These are phyloP conservation scores for Drosophila yooni DNA, from an alignment of 2,888 invertebrate species.

Conservation along the genomic window DNA sequence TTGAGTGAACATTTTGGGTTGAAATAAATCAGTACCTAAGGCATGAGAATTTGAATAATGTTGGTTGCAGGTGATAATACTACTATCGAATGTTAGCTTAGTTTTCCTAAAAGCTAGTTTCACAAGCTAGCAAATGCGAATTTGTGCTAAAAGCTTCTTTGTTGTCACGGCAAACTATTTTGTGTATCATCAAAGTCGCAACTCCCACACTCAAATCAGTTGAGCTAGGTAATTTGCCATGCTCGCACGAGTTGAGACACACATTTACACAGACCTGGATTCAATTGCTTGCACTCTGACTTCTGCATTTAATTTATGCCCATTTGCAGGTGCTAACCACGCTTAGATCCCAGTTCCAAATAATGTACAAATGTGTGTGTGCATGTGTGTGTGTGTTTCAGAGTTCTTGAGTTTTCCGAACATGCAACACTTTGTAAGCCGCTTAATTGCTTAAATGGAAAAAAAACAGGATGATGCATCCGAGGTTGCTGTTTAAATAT, in stretches of 20 bases:
- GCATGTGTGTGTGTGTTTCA: not conserved
- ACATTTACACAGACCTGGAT: conserved; percentile 6
- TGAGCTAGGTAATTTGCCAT: conserved; percentile 23
- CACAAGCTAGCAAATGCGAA: not conserved
- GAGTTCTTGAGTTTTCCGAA: conserved; percentile 7
- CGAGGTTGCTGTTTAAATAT: not conserved
- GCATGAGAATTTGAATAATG: not conserved
- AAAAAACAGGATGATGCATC: conserved; percentile 53
- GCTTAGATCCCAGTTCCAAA: conserved; percentile 1
- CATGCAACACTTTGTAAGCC: conserved; percentile 53
- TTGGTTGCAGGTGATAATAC: not conserved
- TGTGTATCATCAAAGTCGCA: not conserved
- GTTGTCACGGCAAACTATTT: not conserved
- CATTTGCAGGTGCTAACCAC: conserved; percentile 11
- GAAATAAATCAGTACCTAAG: not conserved
- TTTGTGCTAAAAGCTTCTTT: not conserved
- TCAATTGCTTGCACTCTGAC: conserved; percentile 41
- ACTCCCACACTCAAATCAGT: conserved; percentile 15
- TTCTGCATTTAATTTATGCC: conserved; percentile 34
- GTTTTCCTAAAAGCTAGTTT: not conserved
- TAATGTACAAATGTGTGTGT: not conserved
- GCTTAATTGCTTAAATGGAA: conserved; percentile 66
- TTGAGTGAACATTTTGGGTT: conserved; percentile 1
- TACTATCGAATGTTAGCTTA: not conserved
- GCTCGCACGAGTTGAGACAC: conserved; percentile 4